Evolutionary conservation across 2,113 vertebrate genomes (phyloP).

Genomic region (Lagenorhynchus albirostris): DNA sequence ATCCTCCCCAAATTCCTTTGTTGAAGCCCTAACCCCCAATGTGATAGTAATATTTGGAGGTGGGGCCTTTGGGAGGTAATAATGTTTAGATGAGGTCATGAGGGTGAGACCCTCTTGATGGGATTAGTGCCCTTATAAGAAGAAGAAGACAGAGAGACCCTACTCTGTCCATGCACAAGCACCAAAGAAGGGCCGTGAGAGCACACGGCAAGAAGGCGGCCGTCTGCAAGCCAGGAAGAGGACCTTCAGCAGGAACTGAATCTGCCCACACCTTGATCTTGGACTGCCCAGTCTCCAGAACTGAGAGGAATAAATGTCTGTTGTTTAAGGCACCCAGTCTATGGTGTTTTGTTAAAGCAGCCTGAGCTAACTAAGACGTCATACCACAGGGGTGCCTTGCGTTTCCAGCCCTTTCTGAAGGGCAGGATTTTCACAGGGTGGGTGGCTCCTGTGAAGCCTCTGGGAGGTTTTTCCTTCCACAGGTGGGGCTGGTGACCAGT

Average conservation of each 20-base stretch:
- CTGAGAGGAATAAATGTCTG: neutral
- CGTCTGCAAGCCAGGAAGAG: neutral
- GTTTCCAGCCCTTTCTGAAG: neutral
- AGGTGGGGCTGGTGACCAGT: neutral
- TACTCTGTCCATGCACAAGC: neutral
- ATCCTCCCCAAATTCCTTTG: neutral
- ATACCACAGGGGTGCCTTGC: accelerated
- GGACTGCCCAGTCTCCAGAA: neutral
- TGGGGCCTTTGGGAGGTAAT: neutral
- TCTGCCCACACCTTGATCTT: neutral
- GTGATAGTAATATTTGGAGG: neutral
- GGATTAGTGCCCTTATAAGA: neutral
- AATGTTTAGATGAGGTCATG: neutral
- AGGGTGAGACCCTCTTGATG: neutral
- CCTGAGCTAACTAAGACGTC: neutral
- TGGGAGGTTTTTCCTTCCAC: neutral
- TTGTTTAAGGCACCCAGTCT: neutral
- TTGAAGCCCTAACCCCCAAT: neutral
- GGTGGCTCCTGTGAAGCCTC: neutral
- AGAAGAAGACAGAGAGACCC: neutral
- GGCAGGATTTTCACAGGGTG: neutral
- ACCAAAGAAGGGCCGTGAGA: neutral
- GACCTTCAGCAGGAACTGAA: neutral
- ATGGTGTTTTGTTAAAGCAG: neutral
- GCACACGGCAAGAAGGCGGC: neutral